These are phyloP conservation scores for Hepsetus odoe DNA, from an alignment of 2,113 vertebrate species.

Conservation along the genomic window DNA sequence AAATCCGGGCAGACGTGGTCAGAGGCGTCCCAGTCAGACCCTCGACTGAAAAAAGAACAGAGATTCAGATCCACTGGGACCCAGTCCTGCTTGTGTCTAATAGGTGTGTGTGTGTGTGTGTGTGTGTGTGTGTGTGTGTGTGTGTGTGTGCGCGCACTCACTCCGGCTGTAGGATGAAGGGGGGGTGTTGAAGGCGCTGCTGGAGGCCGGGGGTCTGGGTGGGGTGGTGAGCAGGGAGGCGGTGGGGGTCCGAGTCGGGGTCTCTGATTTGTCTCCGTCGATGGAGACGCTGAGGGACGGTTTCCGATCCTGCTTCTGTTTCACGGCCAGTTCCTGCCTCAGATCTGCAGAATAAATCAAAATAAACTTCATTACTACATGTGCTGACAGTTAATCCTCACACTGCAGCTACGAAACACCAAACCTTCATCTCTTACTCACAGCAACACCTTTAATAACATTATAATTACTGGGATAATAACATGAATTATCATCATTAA, in stretches of 20 bases:
- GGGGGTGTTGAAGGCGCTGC: slow-evolving; percentile 71
- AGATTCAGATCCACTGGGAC: too few relatives aligned
- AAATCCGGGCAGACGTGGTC: slow-evolving; percentile 94
- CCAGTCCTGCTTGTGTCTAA: too few relatives aligned
- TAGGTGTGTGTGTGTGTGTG: neutral
- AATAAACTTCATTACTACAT: slow-evolving; percentile 1
- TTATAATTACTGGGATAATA: too few relatives aligned
- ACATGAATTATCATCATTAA: too few relatives aligned
- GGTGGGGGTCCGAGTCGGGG: slow-evolving; percentile 70
- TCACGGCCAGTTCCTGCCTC: slow-evolving; percentile 92
- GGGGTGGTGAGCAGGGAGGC: slow-evolving; percentile 80
- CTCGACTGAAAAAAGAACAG: slow-evolving; percentile 70
- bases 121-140: neutral
- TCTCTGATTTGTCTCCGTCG: slow-evolving; percentile 77
- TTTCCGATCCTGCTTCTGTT: slow-evolving; percentile 90
- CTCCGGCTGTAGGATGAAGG: slow-evolving; percentile 79
- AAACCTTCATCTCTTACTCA: neutral
- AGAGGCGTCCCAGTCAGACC: slow-evolving; percentile 84
- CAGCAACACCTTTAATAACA: too few relatives aligned
- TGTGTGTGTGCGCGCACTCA: slow-evolving; percentile 51
- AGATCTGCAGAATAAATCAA: slow-evolving; percentile 78
- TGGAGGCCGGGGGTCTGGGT: slow-evolving; percentile 60
- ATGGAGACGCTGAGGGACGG: slow-evolving; percentile 65
- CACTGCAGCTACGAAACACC: neutral
- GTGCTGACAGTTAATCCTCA: too few relatives aligned